phyloP scores from a whole-genome alignment of 92 coral and sea anemone genomes.

The Porites cylindrica region DNA sequence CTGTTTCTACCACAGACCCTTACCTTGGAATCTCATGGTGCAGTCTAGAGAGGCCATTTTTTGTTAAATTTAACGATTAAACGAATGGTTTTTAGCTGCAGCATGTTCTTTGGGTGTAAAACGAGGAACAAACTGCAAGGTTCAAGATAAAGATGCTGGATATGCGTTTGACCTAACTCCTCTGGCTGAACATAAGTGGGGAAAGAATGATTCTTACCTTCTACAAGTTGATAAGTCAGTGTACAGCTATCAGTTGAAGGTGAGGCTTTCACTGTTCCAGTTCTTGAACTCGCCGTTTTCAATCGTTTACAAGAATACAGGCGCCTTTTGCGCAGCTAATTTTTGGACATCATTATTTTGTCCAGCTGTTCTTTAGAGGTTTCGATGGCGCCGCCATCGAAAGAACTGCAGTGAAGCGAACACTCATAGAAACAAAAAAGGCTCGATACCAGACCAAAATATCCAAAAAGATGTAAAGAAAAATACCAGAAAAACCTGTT shows the following conservation, averaged over 20 bases:
- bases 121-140: slow-evolving; percentile 78
- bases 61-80: neutral
- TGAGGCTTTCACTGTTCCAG: slow-evolving; percentile 2
- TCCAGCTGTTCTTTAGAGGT: too few species aligned
- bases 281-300: too few species aligned
- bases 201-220: neutral
- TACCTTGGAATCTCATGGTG: neutral
- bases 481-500: too few species aligned
- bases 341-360: too few species aligned
- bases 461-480: too few species aligned
- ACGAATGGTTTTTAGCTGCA: slow-evolving; percentile 64
- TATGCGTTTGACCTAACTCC: slow-evolving; percentile 84
- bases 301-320: too few species aligned
- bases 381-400: too few species aligned
- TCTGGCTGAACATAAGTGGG: slow-evolving; percentile 47
- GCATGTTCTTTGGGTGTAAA: slow-evolving; percentile 91
- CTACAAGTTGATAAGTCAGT: neutral
- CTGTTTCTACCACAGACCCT: too few species aligned
- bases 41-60: neutral
- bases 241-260: slow-evolving; percentile 47
- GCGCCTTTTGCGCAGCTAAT: too few species aligned
- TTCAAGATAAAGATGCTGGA: slow-evolving; percentile 88
- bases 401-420: too few species aligned
- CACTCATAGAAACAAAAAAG: too few species aligned
- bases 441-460: too few species aligned